Base-by-base conservation (phyloP, 2,888 invertebrate species). In the Blomia tropicalis region DNA sequence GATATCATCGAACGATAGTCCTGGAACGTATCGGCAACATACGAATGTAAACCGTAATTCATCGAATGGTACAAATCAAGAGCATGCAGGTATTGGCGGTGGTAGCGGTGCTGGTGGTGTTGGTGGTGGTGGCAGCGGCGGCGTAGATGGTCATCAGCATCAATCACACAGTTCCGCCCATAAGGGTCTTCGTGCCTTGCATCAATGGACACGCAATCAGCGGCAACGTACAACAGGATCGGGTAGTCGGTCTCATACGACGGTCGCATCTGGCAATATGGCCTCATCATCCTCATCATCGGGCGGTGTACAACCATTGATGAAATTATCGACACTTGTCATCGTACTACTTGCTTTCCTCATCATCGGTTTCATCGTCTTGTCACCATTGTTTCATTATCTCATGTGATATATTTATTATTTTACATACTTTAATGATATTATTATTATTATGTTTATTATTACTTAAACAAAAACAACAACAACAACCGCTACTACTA, bases 281-380 rank as follows among this genome's bases (percentile, higher is more conserved):
- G n/a, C n/a, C n/a, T n/a, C n/a, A n/a, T n/a, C n/a, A n/a, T 51
- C 51, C 14, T 51, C 51, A 30, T 25, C 19, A 19, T 31, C 56
- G 30, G 25, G 60, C 7, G 19, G 53, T 30, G 63, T 60, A 4
- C 64, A 65, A 22, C 53, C 66, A 25, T 47, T 66, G 23, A 59
- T 63, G 43, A 63, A 64, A 32, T 22, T 63, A 4, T 67, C 64
- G 31, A 62, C 66, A 22, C 23, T 66, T 4, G 53, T 66, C n/a
- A 58, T 68, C 19, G 43, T 66, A 11, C 19, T 64, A 27, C 54
- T 67, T 7, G 68, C 68, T 14, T 29, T 62, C 17, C 64, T 66
- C 29, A 63, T 68, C 43, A 64, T 68, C 32, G 67, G 68, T 11
- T 68, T 68, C 54, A 68, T 68, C 36, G 68, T 68, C 36, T 51